Evolutionary conservation across 2,113 vertebrate species (phyloP), one percentile per base, ranked within the genome.

Genomic region (Oxyura jamaicensis): DNA sequence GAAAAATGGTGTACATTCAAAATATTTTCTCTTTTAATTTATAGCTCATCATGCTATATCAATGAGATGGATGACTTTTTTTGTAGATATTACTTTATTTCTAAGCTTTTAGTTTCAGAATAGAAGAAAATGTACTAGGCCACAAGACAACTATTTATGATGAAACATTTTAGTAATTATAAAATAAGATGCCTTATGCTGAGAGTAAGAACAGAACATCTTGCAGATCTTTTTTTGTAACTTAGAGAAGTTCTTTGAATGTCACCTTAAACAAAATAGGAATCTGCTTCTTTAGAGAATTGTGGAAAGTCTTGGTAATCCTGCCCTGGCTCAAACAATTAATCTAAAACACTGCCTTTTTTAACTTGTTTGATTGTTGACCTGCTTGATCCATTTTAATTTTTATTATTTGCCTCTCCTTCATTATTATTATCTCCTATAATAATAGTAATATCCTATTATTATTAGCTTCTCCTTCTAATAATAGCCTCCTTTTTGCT

Each of bases 71-170:
- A 58, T 90, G 72, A 90, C 22, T 42, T 39, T 96, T 95, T 52
- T 71, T 53, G 56, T 55, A 91, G 74, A 88, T 84, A 59, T 8
- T 44, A 52, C 76, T 96, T 88, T 95, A 69, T 83, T 97, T 97
- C 94, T 86, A 82, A 96, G 81, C 75, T 96, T 95, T 85, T 35
- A 91, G 96, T 97, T 96, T 96, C 90, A 91, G 82, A 68, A 86
- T 79, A 69, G 48, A 50, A 29, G 28, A 50, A 52, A 86, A 33
- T 36, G 0, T 28, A 33, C 58, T 65, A 60, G 22, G 10, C 46
- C 13, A 4, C 60, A 77, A 68, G 19, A 35, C 26, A 74, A 48
- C 36, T 66, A 50, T 23, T 89, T 87, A 11, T 71, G 66, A 52
- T 18, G 4, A 86, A 83, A 73, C 10, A 25, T 36, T 10, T 21